These are phyloP conservation scores for Onychomys arenicola DNA, from an alignment of 2,797 vertebrate species.

Conservation along the genomic window DNA sequence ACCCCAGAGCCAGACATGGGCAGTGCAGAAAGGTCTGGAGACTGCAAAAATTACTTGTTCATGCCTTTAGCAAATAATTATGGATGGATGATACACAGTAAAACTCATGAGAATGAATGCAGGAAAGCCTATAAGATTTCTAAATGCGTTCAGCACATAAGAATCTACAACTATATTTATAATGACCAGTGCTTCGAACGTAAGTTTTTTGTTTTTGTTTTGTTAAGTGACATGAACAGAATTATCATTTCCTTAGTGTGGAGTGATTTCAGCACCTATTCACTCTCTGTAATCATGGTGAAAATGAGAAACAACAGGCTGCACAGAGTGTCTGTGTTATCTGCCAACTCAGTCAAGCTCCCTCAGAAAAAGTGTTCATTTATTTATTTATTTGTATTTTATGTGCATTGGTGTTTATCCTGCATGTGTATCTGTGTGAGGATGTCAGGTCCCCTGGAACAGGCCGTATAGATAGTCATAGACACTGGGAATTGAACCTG, in stretches of 20 bases:
- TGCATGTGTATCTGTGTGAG: no score
- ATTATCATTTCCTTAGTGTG: neutral
- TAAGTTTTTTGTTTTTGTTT: conserved; percentile 22
- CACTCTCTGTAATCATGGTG: neutral
- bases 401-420: no score
- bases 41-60: neutral
- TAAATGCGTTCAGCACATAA: neutral
- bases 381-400: no score
- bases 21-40: neutral
- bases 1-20: neutral
- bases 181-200: conserved; percentile 15
- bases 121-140: neutral
- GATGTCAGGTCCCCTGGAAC: no score
- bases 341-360: neutral
- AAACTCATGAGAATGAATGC: neutral
- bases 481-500: no score
- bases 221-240: neutral
- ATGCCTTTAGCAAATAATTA: neutral
- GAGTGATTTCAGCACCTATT: neutral
- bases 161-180: neutral
- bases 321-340: no score
- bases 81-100: neutral
- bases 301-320: neutral
- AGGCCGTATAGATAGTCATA: no score
- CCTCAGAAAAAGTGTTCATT: neutral